phyloP scores from a whole-genome alignment of 2,888 invertebrate genomes.

The Theretra japonica region DNA sequence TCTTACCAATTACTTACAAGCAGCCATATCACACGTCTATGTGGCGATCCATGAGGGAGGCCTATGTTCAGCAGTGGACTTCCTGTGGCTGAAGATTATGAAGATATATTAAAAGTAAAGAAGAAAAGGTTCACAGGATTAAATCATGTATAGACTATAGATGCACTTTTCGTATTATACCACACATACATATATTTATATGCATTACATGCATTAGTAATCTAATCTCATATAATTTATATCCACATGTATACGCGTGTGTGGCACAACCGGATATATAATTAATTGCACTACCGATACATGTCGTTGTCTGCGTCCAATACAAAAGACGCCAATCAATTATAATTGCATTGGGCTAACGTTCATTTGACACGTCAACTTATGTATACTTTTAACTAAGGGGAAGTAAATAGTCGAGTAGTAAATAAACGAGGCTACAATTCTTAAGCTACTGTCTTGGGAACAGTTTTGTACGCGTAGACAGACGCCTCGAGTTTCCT shows the following conservation, averaged over 20 bases:
- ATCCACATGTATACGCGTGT: background rate
- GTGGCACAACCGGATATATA: conserved; percentile 2
- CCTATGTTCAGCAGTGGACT: too few relatives aligned
- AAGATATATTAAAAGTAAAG: too few relatives aligned
- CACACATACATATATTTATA: background rate
- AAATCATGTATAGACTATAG: too few relatives aligned
- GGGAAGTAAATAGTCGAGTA: too few relatives aligned
- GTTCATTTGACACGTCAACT: background rate
- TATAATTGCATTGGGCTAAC: conserved; percentile 12
- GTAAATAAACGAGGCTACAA: background rate
- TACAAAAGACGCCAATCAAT: background rate
- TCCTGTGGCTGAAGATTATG: too few relatives aligned
- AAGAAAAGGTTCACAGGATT: too few relatives aligned
- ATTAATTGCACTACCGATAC: conserved; percentile 12
- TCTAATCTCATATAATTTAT: background rate
- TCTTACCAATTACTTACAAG: too few relatives aligned
- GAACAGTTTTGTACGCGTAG: background rate
- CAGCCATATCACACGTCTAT: too few relatives aligned
- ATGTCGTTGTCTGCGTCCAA: conserved; percentile 9
- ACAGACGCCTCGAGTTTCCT: background rate
- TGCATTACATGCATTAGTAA: background rate
- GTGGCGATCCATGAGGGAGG: too few relatives aligned
- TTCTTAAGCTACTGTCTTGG: background rate
- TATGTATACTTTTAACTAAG: background rate
- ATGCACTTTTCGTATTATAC: too few relatives aligned